Conservation (phyloP, 2,888 invertebrate genomes). For the Nephrotoma guestfalica region DNA sequence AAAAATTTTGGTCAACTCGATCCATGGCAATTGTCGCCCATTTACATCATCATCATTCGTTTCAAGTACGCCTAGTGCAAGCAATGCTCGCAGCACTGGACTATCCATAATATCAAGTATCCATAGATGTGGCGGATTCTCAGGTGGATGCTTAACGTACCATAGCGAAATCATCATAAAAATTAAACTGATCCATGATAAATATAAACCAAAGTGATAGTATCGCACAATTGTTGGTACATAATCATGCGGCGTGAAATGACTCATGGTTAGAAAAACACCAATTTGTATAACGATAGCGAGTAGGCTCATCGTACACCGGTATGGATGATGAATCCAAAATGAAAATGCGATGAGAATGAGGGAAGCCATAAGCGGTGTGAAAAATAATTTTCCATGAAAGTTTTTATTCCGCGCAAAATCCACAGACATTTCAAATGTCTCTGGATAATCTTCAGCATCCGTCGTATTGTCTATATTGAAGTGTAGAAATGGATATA, state of each 20-base stretch:
- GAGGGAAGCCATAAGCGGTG: background rate
- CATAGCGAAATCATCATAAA: slow-evolving; percentile 24
- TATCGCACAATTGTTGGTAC: slow-evolving; percentile 16
- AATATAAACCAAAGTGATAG: background rate
- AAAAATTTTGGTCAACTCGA: background rate
- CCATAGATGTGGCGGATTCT: slow-evolving; percentile 16
- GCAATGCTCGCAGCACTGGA: slow-evolving; percentile 16
- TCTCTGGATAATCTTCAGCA: background rate
- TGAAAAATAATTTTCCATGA: background rate
- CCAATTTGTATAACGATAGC: slow-evolving; percentile 20
- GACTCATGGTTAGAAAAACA: slow-evolving; percentile 23
- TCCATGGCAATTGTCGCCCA: background rate
- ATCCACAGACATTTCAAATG: background rate
- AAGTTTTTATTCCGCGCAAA: background rate
- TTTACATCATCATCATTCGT: background rate
- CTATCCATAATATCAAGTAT: slow-evolving; percentile 19
- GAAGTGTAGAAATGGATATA: background rate
- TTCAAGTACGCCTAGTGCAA: background rate
- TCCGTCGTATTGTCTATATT: background rate
- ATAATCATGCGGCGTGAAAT: slow-evolving; percentile 23
- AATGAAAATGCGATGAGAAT: background rate
- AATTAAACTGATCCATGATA: slow-evolving; percentile 21
- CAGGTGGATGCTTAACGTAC: slow-evolving; percentile 25
- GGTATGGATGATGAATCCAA: slow-evolving; percentile 18
- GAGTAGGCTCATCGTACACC: slow-evolving; percentile 23